phyloP scores from a whole-genome alignment of 1,140 invertebrate species.

The Nasonia vitripennis region DNA sequence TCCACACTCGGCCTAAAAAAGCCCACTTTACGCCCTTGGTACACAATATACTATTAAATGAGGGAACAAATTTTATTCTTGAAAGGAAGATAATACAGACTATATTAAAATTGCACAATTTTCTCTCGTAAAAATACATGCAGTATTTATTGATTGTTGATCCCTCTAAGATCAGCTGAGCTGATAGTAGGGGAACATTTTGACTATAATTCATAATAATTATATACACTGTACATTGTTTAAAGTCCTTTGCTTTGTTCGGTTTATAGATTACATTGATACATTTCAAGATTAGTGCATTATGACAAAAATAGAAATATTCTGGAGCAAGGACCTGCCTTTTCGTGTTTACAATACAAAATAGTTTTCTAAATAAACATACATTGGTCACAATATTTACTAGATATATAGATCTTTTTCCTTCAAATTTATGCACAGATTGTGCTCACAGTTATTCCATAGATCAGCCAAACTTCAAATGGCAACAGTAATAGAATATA shows the following conservation, averaged over 20 bases:
- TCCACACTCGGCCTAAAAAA: too few relatives aligned
- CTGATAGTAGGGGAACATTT: neutral
- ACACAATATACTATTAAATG: too few relatives aligned
- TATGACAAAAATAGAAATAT: conserved; percentile 42
- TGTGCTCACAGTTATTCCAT: neutral
- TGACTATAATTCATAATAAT: neutral
- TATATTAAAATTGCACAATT: neutral
- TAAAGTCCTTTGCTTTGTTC: conserved; percentile 1
- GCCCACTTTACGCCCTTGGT: too few relatives aligned
- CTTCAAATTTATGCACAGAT: neutral
- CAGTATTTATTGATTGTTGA: conserved; percentile 1
- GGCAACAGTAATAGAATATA: conserved; percentile 13
- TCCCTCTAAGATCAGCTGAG: neutral
- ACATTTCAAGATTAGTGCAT: neutral
- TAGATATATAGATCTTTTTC: neutral
- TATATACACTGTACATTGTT: conserved; percentile 41
- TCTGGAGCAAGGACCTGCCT: conserved; percentile 41
- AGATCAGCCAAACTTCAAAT: conserved; percentile 27
- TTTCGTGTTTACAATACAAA: neutral
- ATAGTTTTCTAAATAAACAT: neutral
- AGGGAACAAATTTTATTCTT: too few relatives aligned
- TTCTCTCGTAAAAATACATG: conserved; percentile 24
- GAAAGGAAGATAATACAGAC: too few relatives aligned
- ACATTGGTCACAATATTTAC: neutral
- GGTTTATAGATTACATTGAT: conserved; percentile 2